phyloP scores from a whole-genome alignment of 2,113 vertebrate genomes.

The Vidua macroura region DNA sequence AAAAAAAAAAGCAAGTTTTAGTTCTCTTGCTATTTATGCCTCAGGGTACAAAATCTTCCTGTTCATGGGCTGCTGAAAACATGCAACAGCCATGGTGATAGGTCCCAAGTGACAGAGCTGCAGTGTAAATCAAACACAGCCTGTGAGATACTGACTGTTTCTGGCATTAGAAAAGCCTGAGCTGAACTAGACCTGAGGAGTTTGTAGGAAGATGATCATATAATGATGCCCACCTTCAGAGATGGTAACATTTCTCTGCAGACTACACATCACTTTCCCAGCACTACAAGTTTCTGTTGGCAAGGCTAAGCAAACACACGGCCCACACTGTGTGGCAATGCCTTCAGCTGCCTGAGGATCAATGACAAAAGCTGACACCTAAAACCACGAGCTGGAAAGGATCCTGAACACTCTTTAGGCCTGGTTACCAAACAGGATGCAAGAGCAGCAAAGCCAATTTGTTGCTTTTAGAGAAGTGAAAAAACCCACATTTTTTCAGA shows the following conservation, averaged over 20 bases:
- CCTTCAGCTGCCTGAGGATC: background rate
- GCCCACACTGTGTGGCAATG: accelerated
- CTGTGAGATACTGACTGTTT: background rate
- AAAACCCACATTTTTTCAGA: background rate
- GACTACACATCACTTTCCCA: background rate
- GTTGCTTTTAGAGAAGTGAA: background rate
- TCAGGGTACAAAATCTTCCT: background rate
- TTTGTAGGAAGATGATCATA: background rate
- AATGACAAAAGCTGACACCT: background rate
- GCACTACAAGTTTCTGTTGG: background rate
- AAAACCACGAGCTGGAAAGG: background rate
- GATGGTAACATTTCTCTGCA: background rate
- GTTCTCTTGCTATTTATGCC: background rate
- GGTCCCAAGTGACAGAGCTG: background rate
- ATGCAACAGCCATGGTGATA: accelerated
- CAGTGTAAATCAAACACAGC: background rate
- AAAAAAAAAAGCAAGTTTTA: background rate
- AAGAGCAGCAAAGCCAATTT: background rate
- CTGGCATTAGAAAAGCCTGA: background rate
- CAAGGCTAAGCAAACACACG: background rate
- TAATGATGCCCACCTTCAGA: background rate
- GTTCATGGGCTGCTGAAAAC: background rate
- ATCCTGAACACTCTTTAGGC: background rate
- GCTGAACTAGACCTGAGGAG: background rate
- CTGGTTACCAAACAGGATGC: background rate